phyloP scores from a whole-genome alignment of 2,888 invertebrate species.

The Polymixis flavicincta region DNA sequence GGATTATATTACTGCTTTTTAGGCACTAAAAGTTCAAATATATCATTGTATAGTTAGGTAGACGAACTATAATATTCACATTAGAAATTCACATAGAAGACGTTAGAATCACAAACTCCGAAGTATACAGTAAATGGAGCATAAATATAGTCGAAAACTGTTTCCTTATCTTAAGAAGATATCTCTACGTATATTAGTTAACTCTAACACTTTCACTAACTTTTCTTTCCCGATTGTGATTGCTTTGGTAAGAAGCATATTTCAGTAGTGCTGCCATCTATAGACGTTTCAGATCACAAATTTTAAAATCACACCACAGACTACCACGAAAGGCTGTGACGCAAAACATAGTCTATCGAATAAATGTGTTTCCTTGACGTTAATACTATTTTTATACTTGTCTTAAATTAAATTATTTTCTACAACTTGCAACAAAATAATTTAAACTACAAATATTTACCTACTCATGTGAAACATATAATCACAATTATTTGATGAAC shows the following conservation, averaged over 20 bases:
- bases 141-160: slow-evolving; percentile 57
- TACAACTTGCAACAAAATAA: slow-evolving; percentile 11
- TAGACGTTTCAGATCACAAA: slow-evolving; percentile 1
- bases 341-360: slow-evolving; percentile 6
- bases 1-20: slow-evolving; percentile 47
- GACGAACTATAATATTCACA: slow-evolving; percentile 33
- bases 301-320: neutral
- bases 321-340: neutral
- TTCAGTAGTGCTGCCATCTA: slow-evolving; percentile 21
- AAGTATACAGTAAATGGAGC: slow-evolving; percentile 36
- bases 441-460: slow-evolving; percentile 1
- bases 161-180: slow-evolving; percentile 24
- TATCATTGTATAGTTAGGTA: slow-evolving; percentile 28
- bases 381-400: neutral
- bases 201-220: slow-evolving; percentile 22
- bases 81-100: slow-evolving; percentile 41
- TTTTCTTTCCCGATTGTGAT: neutral
- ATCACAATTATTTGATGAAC: slow-evolving; percentile 10
- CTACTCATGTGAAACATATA: neutral
- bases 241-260: slow-evolving; percentile 3
- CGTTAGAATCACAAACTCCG: slow-evolving; percentile 47
- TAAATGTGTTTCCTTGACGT: slow-evolving; percentile 15
- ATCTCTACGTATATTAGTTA: slow-evolving; percentile 15
- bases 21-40: slow-evolving; percentile 58
- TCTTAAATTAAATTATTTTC: neutral